Conservation (phyloP, 2,888 invertebrate species). For the Eupeodes latifasciatus region DNA sequence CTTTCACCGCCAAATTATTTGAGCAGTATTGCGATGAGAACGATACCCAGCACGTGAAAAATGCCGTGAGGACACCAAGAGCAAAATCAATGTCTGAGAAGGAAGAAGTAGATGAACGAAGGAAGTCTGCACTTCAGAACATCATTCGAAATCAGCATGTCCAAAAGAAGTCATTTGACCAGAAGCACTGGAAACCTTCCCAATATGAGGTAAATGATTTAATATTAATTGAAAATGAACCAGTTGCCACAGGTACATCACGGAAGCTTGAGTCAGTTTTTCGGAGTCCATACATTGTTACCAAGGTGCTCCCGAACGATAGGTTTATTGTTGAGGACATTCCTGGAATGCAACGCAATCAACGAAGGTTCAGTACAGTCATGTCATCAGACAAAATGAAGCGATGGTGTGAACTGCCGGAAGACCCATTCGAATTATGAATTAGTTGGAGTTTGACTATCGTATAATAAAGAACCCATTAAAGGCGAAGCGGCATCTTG, state of each 20-base stretch:
- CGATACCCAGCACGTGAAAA: constrained; percentile 3
- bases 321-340: neutral
- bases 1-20: neutral
- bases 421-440: no score
- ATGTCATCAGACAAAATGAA: neutral
- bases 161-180: neutral
- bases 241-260: neutral
- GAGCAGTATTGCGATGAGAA: constrained; percentile 9
- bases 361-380: neutral
- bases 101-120: neutral
- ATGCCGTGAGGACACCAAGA: neutral
- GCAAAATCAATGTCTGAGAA: neutral
- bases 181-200: neutral
- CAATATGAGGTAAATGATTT: neutral
- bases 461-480: no score
- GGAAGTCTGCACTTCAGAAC: no score
- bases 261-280: neutral
- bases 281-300: no score
- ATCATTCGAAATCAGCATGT: neutral
- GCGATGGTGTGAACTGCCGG: neutral
- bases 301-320: neutral
- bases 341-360: neutral
- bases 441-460: no score
- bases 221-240: neutral
- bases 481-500: no score